Evolutionary conservation across 2,113 vertebrate species (phyloP).

Genomic region (Salvelinus alpinus): DNA sequence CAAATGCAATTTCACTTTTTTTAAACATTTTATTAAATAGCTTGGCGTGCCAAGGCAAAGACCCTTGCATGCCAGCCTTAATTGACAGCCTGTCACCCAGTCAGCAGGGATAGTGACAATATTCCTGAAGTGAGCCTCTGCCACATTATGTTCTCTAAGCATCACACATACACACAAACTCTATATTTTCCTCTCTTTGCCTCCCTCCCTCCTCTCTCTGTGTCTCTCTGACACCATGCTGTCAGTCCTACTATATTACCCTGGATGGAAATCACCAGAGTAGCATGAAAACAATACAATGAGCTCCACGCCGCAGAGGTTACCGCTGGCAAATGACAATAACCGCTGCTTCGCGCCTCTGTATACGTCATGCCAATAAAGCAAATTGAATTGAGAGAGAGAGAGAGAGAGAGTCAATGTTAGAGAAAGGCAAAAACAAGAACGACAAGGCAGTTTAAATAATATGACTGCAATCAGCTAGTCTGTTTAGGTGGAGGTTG

Average conservation of each 20-base stretch:
- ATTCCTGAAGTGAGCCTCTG: constrained; percentile 15
- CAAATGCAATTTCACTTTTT: too few relatives aligned
- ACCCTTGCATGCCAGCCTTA: neutral
- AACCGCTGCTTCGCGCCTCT: neutral
- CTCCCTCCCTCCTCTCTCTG: too few relatives aligned
- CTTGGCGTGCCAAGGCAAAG: too few relatives aligned
- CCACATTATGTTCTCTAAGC: constrained; percentile 49
- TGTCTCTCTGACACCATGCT: constrained; percentile 20
- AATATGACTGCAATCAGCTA: too few relatives aligned
- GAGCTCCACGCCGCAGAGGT: constrained; percentile 25
- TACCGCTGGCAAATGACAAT: constrained; percentile 24
- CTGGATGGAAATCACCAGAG: constrained; percentile 26
- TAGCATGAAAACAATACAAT: constrained; percentile 39
- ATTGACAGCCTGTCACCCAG: neutral
- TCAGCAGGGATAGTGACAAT: neutral
- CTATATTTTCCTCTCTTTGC: neutral
- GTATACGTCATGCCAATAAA: neutral
- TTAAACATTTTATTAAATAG: too few relatives aligned
- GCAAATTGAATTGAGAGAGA: too few relatives aligned
- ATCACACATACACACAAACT: constrained; percentile 30
- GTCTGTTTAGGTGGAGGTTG: neutral
- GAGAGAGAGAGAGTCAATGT: too few relatives aligned
- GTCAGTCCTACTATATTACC: constrained; percentile 27
- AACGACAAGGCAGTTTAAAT: too few relatives aligned
- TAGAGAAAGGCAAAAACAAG: neutral